Base-by-base conservation (phyloP, 2,797 vertebrate genomes). In the Heliangelus exortis region DNA sequence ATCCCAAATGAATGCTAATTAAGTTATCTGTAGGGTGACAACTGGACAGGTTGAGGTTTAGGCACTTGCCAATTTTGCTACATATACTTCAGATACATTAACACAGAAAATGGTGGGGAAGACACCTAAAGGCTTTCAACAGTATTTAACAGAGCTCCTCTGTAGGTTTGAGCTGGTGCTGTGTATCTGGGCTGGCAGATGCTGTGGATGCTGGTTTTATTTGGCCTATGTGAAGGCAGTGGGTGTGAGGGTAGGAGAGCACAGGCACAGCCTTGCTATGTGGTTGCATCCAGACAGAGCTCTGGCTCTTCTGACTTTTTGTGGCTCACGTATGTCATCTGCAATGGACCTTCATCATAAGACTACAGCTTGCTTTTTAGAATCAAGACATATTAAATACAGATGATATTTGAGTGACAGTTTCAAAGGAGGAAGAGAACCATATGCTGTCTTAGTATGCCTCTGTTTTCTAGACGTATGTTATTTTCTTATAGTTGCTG, bases 371-470 rank as follows among this genome's bases (percentile, higher is more conserved):
- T 79, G 34, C 34, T 71, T 50, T 93, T 41, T 79, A 43, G 67
- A 61, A 22, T 67, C 12, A 41, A 61, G 73, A 80, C 34, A 36
- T 36, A 48, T 57, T 90, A 71, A 84, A 78, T 74, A 36, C 34
- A 47, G 62, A 67, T 76, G 22, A 55, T 63, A n/a, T 25, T 75
- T 92, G 53, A 74, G 59, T 57, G 57, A 33, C 57, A 73, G 0
- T 59, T 76, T 79, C 57, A 71, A 45, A 91, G 85, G 80, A 93
- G 95, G 88, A 95, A 93, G 83, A 84, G 88, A 93, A 92, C 87
- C 5, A 58, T 3, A 1, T 65, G 45, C 62, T 89, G 51, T 71
- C 81, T 88, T 74, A 58, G 28, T 66, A 67, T 88, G 87, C 89
- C 93, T 92, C 84, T 96, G 78, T 93, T 94, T 96, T 80, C 39